Percentiles rank a stretch among this genome's conserved stretches.
phyloP scores from a whole-genome alignment of 2,797 vertebrate genomes.

The Ceyx erithaca region DNA sequence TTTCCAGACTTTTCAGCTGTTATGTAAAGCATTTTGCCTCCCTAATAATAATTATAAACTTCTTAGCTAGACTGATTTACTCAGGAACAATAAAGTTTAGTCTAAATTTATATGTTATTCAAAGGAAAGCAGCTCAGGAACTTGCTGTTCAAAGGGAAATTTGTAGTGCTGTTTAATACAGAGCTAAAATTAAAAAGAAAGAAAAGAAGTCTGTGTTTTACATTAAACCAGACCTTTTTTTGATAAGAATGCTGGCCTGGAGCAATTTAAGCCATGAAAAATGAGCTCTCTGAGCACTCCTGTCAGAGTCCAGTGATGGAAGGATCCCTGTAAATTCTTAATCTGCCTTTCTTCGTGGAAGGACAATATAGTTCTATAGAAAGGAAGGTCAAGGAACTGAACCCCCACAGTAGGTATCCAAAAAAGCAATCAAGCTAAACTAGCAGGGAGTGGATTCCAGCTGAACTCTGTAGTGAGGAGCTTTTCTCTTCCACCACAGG shows the following conservation, averaged over 20 bases:
- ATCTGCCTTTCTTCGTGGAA: conserved; percentile 83
- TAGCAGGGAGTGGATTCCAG: conserved; percentile 88
- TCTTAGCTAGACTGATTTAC: conserved; percentile 72
- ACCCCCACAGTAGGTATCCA: conserved; percentile 87
- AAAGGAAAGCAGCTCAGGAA: conserved; percentile 63
- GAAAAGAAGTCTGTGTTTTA: conserved; percentile 71
- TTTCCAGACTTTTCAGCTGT: conserved; percentile 51
- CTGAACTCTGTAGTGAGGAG: conserved; percentile 79
- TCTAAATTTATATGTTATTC: conserved; percentile 59
- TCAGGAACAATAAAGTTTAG: conserved; percentile 62
- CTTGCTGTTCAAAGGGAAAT: conserved; percentile 56
- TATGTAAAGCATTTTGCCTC: conserved; percentile 60
- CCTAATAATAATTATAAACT: conserved; percentile 73
- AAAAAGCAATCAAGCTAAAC: conserved; percentile 94
- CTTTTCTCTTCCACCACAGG: conserved; percentile 88
- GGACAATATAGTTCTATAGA: conserved; percentile 84
- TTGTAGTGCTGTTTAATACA: conserved; percentile 52
- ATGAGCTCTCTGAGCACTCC: conserved; percentile 80
- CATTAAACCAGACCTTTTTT: conserved; percentile 76
- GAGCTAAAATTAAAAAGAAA: conserved; percentile 67
- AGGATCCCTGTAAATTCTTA: conserved; percentile 92
- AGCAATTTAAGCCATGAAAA: conserved; percentile 85
- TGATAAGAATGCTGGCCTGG: conserved; percentile 81
- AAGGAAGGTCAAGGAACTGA: conserved; percentile 84
- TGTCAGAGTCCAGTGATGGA: conserved; percentile 90